Percentiles rank a stretch among this genome's conserved stretches.
Conservation (phyloP, 2,888 invertebrate genomes). For the Amphipoea lucens region DNA sequence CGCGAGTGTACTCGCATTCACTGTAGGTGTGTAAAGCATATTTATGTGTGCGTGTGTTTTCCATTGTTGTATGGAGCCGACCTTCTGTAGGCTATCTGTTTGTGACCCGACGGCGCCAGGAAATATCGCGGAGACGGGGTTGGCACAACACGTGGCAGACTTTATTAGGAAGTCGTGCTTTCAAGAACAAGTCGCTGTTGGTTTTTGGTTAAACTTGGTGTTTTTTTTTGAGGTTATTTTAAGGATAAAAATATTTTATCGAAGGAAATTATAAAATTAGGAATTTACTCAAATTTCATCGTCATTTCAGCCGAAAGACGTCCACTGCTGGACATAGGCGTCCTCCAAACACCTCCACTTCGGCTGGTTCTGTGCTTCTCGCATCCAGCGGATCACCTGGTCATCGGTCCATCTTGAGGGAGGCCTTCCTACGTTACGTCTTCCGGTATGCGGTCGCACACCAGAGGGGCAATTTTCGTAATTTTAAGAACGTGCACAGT, state of each 20-base stretch:
- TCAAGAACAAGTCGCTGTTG: neutral
- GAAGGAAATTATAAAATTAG: too few species aligned
- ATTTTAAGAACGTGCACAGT: too few species aligned
- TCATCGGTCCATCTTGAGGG: too few species aligned
- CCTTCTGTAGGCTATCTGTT: neutral
- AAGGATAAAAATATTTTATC: neutral
- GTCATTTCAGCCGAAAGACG: too few species aligned
- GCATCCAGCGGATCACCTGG: too few species aligned
- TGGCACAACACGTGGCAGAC: slow-evolving; percentile 22
- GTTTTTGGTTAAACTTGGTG: neutral
- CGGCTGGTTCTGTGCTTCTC: too few species aligned
- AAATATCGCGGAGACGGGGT: slow-evolving; percentile 15
- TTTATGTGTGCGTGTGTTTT: neutral
- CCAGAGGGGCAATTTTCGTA: too few species aligned
- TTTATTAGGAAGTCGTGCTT: slow-evolving; percentile 23
- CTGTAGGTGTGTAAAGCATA: neutral
- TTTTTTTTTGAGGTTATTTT: neutral
- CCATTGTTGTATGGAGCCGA: neutral
- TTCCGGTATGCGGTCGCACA: too few species aligned
- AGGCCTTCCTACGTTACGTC: too few species aligned
- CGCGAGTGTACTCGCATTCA: neutral
- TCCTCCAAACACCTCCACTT: too few species aligned
- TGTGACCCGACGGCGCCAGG: neutral
- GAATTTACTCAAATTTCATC: too few species aligned
- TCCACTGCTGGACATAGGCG: too few species aligned